Base-by-base conservation (phyloP, 2,888 invertebrate genomes). In the Nemotelus nigrinus region DNA sequence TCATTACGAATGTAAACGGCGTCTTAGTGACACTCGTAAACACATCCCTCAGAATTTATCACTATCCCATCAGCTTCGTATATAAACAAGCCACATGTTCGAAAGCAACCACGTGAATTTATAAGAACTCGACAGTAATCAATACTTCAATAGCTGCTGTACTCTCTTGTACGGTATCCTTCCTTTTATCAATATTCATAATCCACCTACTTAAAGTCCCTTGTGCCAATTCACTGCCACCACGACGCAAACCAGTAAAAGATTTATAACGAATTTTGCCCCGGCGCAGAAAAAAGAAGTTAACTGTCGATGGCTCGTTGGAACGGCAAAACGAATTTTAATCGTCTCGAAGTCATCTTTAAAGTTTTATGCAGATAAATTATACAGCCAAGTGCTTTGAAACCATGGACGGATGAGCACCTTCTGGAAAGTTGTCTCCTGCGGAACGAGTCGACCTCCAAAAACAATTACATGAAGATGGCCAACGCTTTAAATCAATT, bases 391-490 rank as follows among this genome's bases (percentile, higher is more conserved):
- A 48, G 63, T 63, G 58, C 47, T 50, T 63, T 50, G 74, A 48
- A 41, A 60, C 57, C 57, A 57, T 44, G 39, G 41, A 8, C 25
- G 53, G 44, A 41, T 39, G 68, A 10, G 70, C 41, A 41, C 41
- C 55, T 8, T 70, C 74, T 63, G 47, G 8, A 43, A 10, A 60
- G 74, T 60, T 70, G 70, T 70, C 70, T 43, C 70, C 79, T 71
- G 75, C 77, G 58, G 79, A 77, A 68, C 48, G 75, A 79, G 68
- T 75, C 71, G 77, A 67, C 79, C 79, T 75, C 79, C 57, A 77
- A 78, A 78, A 67, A 78, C 78, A 78, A 78, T 78, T 78, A 78
- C 78, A 78, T 64, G 76, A 76, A 65, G 83, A 83, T 82, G 82
- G 83, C 25, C 83, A 83, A 83, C 74, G 60, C 63, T 72, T 74